phyloP scores from a whole-genome alignment of 2,797 vertebrate genomes.

The Propithecus perrieri region DNA sequence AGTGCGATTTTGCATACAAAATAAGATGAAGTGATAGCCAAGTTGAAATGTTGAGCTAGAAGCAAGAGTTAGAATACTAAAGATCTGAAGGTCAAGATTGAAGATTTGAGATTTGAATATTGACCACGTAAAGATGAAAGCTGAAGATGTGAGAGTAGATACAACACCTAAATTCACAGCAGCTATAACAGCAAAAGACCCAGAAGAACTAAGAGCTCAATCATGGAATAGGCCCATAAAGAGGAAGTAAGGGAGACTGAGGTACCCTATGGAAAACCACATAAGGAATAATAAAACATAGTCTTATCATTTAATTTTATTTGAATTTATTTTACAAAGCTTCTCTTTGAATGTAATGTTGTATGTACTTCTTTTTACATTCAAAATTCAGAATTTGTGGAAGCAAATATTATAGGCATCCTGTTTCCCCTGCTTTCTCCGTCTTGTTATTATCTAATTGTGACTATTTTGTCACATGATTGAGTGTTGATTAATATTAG shows the following conservation, averaged over 20 bases:
- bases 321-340: constrained; percentile 14
- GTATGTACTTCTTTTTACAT: background rate
- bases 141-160: background rate
- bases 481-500: background rate
- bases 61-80: background rate
- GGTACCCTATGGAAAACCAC: background rate
- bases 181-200: constrained; percentile 29
- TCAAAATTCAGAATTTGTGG: background rate
- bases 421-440: background rate
- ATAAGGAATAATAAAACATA: background rate
- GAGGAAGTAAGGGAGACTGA: background rate
- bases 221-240: background rate
- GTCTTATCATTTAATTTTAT: background rate
- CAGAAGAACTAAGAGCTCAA: background rate
- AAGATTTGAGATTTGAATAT: background rate
- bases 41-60: background rate
- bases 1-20: background rate
- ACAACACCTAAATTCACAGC: background rate
- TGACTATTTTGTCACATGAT: background rate
- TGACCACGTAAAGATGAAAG: background rate
- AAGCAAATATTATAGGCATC: background rate
- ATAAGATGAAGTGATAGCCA: background rate
- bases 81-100: background rate
- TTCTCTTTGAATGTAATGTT: background rate
- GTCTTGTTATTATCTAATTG: background rate